Base-by-base conservation (phyloP, 2,113 vertebrate species). In the Cheilinus undulatus region DNA sequence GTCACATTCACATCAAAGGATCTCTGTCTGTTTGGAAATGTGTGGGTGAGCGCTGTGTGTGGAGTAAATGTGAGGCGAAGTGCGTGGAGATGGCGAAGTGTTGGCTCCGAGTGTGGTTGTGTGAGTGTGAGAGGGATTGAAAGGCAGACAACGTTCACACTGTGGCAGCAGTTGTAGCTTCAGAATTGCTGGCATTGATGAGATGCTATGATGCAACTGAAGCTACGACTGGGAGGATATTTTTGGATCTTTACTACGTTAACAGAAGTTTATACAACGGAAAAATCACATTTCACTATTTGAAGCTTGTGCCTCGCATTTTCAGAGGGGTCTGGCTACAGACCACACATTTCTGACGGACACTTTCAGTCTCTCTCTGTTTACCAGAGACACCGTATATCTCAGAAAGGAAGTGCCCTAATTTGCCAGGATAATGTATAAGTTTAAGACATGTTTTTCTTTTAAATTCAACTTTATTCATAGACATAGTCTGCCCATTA, bases 1-100 rank as follows among this genome's bases (percentile, higher is more conserved):
- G 71, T 73, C 58, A 50, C 61, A 43, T 69, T 57, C 66, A 79
- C 78, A 78, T 83, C 73, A 88, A 72, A 83, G 82, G 4, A 36
- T 56, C 59, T 26, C 51, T 45, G 58, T 57, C 20, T 72, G 76
- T 69, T 45, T 26, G 54, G 54, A 50, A 59, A 65, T 19, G 76
- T 54, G 80, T 77, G 69, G 57, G 78, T 32, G 62, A 20, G 59
- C 12, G 38, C 14, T 22, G 27, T 52, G 73, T 45, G 54, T 50
- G 54, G 26, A 61, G 28, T 22, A 40, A 74, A 71, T 70, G 51
- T 28, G 15, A 70, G 40, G n/a, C 2, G 66, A 75, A 71, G 27
- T n/a, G 52, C 51, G 20, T 46, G 27, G 19, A 58, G 50, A 73
- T 13, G 36, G 52, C 24, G 4, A 5, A 34, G 24, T 23, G 23